Evolutionary conservation across 2,888 invertebrate genomes (phyloP).

Genomic region (Rapana venosa): DNA sequence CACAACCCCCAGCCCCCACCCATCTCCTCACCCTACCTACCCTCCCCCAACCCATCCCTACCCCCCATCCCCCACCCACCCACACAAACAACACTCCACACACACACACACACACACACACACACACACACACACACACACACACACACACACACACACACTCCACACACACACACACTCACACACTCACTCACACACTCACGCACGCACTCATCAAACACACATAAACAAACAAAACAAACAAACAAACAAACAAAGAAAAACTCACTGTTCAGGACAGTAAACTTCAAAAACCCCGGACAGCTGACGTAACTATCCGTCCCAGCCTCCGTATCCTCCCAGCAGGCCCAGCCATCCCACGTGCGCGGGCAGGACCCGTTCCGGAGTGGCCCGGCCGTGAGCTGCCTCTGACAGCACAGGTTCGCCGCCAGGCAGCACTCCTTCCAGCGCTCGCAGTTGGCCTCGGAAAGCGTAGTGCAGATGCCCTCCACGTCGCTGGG

Average conservation of each 20-base stretch:
- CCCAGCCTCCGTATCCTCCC: slow-evolving; percentile 61
- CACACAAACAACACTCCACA: not conserved
- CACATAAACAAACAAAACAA: not conserved
- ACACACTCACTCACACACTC: not conserved
- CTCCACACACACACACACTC: not conserved
- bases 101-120: not conserved
- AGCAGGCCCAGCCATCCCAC: slow-evolving; percentile 72
- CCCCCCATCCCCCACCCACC: no score
- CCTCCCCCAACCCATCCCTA: not conserved
- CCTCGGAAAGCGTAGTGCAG: slow-evolving; percentile 56
- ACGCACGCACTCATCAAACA: not conserved
- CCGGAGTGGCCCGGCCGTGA: slow-evolving; percentile 32
- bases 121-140: not conserved
- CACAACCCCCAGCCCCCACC: no score
- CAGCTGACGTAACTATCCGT: slow-evolving; percentile 56
- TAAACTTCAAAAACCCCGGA: slow-evolving; percentile 61
- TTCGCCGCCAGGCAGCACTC: slow-evolving; percentile 61
- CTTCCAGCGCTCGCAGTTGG: slow-evolving; percentile 62
- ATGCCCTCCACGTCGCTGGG: slow-evolving; percentile 47
- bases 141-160: not conserved
- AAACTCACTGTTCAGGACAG: slow-evolving; percentile 59
- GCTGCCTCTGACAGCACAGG: slow-evolving; percentile 60
- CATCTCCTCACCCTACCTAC: not conserved
- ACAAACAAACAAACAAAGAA: not conserved
- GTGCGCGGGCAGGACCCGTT: slow-evolving; percentile 63